phyloP scores from a whole-genome alignment of 2,888 invertebrate genomes.

The Lasioglossum leucozonium region DNA sequence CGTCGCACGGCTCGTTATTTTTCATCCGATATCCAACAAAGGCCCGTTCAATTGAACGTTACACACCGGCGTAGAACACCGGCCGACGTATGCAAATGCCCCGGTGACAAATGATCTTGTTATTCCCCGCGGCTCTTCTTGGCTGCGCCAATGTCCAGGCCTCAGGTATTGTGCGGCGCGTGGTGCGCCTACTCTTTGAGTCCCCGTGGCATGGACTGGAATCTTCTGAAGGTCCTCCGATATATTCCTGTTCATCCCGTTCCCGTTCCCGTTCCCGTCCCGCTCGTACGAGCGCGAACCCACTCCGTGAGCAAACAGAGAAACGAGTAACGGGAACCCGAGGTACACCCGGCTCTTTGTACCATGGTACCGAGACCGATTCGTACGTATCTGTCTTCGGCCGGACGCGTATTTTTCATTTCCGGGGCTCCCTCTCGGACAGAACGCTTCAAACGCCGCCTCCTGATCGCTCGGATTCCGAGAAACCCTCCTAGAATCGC shows the following conservation, averaged over 20 bases:
- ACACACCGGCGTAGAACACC: constrained; percentile 74
- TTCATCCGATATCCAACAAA: constrained; percentile 81
- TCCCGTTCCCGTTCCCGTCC: neutral
- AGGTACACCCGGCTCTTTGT: constrained; percentile 34
- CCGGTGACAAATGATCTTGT: constrained; percentile 83
- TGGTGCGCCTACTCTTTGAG: constrained; percentile 55
- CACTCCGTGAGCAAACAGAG: constrained; percentile 34
- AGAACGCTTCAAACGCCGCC: constrained; percentile 24
- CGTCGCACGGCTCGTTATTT: constrained; percentile 75
- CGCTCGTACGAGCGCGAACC: constrained; percentile 44
- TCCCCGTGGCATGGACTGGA: constrained; percentile 47
- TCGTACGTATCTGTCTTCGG: constrained; percentile 43
- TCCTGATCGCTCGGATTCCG: neutral
- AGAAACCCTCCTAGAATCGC: neutral
- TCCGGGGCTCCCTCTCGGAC: constrained; percentile 3
- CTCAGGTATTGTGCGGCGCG: constrained; percentile 67
- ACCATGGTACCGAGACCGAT: constrained; percentile 23
- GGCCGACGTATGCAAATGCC: constrained; percentile 81
- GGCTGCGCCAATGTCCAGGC: constrained; percentile 53
- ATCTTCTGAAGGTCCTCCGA: constrained; percentile 65
- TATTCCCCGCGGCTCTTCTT: constrained; percentile 78
- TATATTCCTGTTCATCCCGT: constrained; percentile 57
- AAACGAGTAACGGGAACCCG: constrained; percentile 49
- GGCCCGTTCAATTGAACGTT: constrained; percentile 80
- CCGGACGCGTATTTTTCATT: constrained; percentile 42